Evolutionary conservation across 2,888 invertebrate genomes (phyloP), one percentile per base, ranked within the genome.

Genomic region (Synergus japonicus): DNA sequence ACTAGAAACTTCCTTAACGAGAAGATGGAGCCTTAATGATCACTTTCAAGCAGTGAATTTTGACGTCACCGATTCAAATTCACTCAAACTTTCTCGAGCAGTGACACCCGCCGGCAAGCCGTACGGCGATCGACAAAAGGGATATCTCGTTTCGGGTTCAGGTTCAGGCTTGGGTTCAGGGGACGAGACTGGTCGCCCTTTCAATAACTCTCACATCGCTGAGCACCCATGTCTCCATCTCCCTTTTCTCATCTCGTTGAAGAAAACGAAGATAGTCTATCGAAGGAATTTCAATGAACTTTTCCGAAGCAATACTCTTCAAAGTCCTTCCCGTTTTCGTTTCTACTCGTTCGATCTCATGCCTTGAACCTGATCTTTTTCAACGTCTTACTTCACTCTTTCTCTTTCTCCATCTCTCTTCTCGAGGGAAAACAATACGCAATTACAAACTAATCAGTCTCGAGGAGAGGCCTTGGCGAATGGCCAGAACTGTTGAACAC

Each of bases 371-470:
- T n/a, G n/a, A 37, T 37, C 54, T 41, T 65, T 65, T 49, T 13
- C 60, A 76, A 79, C 78, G 46, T 76, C 81, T 79, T 54, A 69
- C 18, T 41, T 49, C 49, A 73, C 54, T 79, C 78, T 69, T 29
- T 18, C 76, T 77, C 69, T 81, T 79, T n/a, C 8, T 8, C 8
- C 15, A 15, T 7, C 80, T 81, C 81, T 77, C 76, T 79, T 78
- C 63, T 60, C 81, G 63, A 82, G 78, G 78, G 81, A 78, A 86
- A 86, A 89, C 86, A 88, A 89, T 88, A 88, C 87, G 87, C 88
- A 89, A 90, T 89, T 90, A 89, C 86, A 83, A 86, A 84, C 88
- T 89, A 88, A 90, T 89, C 89, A 87, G 88, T 83, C 87, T 82
- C 80, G 78, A 80, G 44, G 79, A 81, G 80, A 81, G 79, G 82